These are phyloP conservation scores for Brachyopa scutellaris DNA, from an alignment of 2,888 invertebrate species.

Conservation along the genomic window DNA sequence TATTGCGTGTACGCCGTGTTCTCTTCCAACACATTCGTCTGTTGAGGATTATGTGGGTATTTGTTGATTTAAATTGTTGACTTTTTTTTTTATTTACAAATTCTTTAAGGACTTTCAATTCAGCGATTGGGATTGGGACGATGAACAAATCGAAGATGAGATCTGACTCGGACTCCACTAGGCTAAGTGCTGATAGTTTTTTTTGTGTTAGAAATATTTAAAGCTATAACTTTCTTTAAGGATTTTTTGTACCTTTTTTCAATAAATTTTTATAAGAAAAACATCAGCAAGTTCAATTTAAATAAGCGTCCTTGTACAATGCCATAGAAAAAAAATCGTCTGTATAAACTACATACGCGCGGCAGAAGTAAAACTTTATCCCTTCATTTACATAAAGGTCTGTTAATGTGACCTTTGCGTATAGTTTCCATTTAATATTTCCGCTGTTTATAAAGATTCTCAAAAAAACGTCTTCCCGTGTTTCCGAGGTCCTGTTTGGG, in stretches of 20 bases:
- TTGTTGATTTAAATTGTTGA: background rate
- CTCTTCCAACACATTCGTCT: conserved; percentile 75
- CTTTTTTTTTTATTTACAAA: background rate
- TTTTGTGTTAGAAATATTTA: conserved; percentile 14
- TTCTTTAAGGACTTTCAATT: conserved; percentile 77
- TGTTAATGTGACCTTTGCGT: no score
- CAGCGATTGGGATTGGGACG: conserved; percentile 79
- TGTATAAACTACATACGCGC: no score
- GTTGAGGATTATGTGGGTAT: conserved; percentile 79
- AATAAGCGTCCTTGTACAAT: no score
- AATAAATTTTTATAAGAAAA: conserved; percentile 31
- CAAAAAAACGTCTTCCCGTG: no score
- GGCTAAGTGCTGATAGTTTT: background rate
- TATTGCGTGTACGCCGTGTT: conserved; percentile 86
- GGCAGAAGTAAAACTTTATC: no score
- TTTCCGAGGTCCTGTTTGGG: no score
- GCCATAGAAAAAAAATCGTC: no score
- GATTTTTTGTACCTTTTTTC: conserved; percentile 65
- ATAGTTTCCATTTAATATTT: no score
- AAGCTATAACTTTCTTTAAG: conserved; percentile 10
- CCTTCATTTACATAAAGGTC: no score
- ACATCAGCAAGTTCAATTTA: no score
- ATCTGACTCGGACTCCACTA: conserved; percentile 66
- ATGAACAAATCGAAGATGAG: conserved; percentile 75
- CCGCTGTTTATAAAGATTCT: no score